Conservation (phyloP, 2,797 vertebrate species). For the Clarias platycephalus region DNA sequence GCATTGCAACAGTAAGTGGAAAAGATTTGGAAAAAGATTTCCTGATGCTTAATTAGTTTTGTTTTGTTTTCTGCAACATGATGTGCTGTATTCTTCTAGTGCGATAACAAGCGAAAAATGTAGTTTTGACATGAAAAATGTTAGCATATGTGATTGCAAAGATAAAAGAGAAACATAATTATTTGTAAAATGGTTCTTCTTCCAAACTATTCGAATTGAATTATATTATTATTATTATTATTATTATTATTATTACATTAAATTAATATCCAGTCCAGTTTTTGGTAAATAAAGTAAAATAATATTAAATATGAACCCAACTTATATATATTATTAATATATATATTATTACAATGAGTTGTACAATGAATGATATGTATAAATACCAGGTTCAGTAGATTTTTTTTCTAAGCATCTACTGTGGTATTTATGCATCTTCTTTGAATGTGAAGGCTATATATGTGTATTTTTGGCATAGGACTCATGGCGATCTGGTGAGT, state of each 20-base stretch:
- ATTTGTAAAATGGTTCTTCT: neutral
- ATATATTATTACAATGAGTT: too few species aligned
- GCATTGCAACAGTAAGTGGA: neutral
- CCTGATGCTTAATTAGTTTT: too few species aligned
- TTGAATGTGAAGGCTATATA: neutral
- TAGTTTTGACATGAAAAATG: neutral
- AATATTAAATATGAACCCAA: neutral
- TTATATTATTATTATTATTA: too few species aligned
- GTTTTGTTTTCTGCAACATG: neutral
- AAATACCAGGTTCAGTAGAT: neutral
- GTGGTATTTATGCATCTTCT: neutral
- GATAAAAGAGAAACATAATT: neutral
- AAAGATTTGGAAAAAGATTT: neutral
- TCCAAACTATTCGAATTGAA: neutral
- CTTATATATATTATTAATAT: too few species aligned
- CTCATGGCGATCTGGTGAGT: conserved; percentile 86
- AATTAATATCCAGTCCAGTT: neutral
- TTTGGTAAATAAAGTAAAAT: neutral
- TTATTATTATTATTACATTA: neutral
- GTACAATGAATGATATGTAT: neutral
- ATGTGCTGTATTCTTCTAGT: neutral
- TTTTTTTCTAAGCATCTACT: neutral
- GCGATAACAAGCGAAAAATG: neutral
- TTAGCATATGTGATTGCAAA: neutral
- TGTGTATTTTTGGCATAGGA: conserved; percentile 69